Evolutionary conservation across 2,888 invertebrate genomes (phyloP).

Genomic region (Rhagonycha lutea): DNA sequence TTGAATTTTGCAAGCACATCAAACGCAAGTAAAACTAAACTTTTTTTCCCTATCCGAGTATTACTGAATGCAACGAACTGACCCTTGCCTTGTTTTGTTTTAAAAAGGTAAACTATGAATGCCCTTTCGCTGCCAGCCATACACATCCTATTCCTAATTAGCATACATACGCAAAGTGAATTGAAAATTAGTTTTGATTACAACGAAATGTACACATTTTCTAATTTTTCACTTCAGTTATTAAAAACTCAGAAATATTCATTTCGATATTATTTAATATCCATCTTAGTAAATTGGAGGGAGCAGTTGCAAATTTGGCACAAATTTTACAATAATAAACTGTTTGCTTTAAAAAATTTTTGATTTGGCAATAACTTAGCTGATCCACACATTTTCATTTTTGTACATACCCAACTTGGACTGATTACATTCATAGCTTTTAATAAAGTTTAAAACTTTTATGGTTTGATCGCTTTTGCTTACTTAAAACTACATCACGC

Average conservation of each 20-base stretch:
- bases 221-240: background rate
- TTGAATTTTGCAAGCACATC: conserved; percentile 39
- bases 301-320: background rate
- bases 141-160: conserved; percentile 56
- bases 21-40: conserved; percentile 49
- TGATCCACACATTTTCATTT: background rate
- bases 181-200: conserved; percentile 54
- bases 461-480: background rate
- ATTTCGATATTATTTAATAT: background rate
- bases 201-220: conserved; percentile 35
- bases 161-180: conserved; percentile 50
- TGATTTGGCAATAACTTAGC: background rate
- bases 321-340: too few species aligned
- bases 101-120: conserved; percentile 53
- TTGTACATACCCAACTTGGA: background rate
- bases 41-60: conserved; percentile 46
- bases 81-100: conserved; percentile 56
- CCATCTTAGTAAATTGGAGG: background rate
- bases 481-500: background rate
- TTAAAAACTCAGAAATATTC: background rate
- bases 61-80: conserved; percentile 49
- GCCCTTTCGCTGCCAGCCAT: conserved; percentile 53
- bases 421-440: background rate
- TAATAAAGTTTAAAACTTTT: background rate
- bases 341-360: background rate